Base-by-base conservation (phyloP, 2,113 vertebrate species). In the Oxygymnocypris stewartii region DNA sequence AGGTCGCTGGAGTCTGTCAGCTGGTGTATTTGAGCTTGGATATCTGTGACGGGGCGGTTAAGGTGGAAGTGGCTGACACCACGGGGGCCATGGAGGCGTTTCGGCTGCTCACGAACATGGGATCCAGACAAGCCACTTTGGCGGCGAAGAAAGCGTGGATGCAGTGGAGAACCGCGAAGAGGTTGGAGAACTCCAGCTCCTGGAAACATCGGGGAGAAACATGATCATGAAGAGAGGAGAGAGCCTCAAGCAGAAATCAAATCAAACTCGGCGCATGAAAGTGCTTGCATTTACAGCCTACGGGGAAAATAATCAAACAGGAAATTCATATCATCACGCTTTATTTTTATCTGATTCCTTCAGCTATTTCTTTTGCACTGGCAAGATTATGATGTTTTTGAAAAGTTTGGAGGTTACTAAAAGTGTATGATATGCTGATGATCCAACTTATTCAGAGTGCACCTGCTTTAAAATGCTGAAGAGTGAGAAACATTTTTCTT, bases 61-160 rank as follows among this genome's bases (percentile, higher is more conserved):
- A 92, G 73, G 92, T 91, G 89, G 97, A 90, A 23, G 94, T 89
- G 16, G 92, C 92, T 87, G 96, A 80, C 28, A 95, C 92, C 51
- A 91, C 90, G 0, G 93, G 73, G 59, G 89, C 89, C 1, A 92
- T 88, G 7, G 92, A 85, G 4, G 88, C 94, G 83, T 95, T 95
- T 89, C 96, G 97, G 90, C 93, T 97, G 91, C 97, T 96, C 92
- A 98, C 94, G 84, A 95, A 99, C 79, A 98, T 92, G 40, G 98
- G 98, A 94, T 98, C 98, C 95, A 99, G 94, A 85, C 97, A 99
- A 88, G 98, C 98, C 86, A 99, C 98, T 94, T 99, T 99, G 93
- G 98, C 97, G 89, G 98, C 98, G 37, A 99, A 99, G 91, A 99
- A 99, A 25, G 98, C 98, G 35, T 99, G 98, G 87, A 99, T 99